Percentiles rank a stretch among this genome's conserved stretches.
Conservation (phyloP, 2,797 vertebrate genomes). For the Strix occidentalis region DNA sequence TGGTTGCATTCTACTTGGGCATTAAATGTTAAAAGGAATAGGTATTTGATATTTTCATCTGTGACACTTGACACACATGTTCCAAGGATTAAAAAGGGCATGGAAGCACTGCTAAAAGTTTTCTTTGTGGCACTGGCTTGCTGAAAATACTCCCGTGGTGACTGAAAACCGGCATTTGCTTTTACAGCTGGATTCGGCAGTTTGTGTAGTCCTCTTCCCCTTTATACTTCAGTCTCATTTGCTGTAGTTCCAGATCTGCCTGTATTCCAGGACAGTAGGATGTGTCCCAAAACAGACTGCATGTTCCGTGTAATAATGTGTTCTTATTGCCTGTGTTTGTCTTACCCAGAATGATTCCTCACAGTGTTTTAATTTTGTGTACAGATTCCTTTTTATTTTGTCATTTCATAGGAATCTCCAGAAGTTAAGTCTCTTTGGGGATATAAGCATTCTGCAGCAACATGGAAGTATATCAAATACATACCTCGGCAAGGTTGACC, state of each 20-base stretch:
- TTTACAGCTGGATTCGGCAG: background rate
- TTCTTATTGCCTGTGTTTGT: background rate
- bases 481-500: constrained; percentile 91
- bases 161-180: background rate
- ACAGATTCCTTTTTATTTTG: constrained; percentile 25
- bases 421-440: constrained; percentile 93
- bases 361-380: background rate
- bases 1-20: background rate
- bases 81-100: background rate
- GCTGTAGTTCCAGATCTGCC: background rate
- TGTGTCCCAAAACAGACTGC: background rate
- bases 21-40: background rate
- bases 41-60: background rate
- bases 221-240: background rate
- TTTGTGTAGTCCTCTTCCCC: background rate
- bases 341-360: background rate
- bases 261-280: background rate
- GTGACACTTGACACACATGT: background rate
- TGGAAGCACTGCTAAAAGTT: background rate
- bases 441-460: constrained; percentile 92
- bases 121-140: background rate
- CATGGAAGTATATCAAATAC: constrained; percentile 89
- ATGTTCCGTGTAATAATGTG: background rate
- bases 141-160: background rate
- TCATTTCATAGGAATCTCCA: constrained; percentile 87